Base-by-base conservation (phyloP, 2,888 invertebrate species). In the Chaetogeoica ovagalla region DNA sequence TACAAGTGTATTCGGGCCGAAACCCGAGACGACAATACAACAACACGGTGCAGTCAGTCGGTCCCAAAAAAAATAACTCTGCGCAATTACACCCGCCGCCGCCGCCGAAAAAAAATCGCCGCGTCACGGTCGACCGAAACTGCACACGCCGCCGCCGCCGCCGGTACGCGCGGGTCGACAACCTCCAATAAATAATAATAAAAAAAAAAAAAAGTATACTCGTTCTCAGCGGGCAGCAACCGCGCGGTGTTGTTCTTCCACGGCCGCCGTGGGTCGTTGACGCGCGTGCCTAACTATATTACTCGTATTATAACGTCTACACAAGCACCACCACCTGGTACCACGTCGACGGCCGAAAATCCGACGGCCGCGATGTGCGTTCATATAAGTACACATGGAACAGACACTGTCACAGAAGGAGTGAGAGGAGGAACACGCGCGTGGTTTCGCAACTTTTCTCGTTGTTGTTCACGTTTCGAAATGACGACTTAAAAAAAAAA, bases 101-200 rank as follows among this genome's bases (percentile, higher is more conserved):
- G 43, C 30, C 30, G 30, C 30, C 30, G 30, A 30, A 30, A 48
- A 71, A 71, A 71, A 71, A 79, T 79, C 71, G 79, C 65, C 55
- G 70, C 79, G 79, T 79, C 79, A 79, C 79, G 79, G 79, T 79
- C 55, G 63, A 71, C 23, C 62, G 57, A 71, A 77, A 77, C 69
- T 57, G 30, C 30, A 30, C 30, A 30, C 30, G 4, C 30, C 30
- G 30, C 30, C 30, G 30, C 30, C 30, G 30, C 30, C 30, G 30
- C 30, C 62, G 39, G 71, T 43, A 65, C 55, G 39, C 63, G 39
- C 79, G 43, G 79, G 79, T 79, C 79, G 79, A 63, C 79, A 79
- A 79, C 79, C 79, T 79, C 63, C 23, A 62, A 23, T 39, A 39
- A 30, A 30, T 30, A 30, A n/a, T n/a, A n/a, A n/a, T n/a, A n/a